These are phyloP conservation scores for Drosophila santomea DNA, from an alignment of 1,140 invertebrate species.

Conservation along the genomic window DNA sequence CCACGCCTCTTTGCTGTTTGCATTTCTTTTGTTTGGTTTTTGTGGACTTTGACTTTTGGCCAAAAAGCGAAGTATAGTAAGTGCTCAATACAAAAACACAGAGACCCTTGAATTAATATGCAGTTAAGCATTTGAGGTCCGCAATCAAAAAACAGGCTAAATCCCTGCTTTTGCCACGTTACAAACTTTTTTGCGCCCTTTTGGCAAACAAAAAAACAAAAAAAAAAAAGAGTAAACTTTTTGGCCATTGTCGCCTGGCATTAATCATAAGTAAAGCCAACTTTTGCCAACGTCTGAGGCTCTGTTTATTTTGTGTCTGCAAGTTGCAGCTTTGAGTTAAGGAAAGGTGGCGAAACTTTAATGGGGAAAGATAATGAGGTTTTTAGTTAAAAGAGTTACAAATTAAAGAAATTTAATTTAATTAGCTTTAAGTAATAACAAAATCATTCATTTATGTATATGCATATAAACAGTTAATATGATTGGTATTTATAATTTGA, in stretches of 20 bases:
- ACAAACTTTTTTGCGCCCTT: constrained; percentile 6
- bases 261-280: constrained; percentile 40
- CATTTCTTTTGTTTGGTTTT: neutral
- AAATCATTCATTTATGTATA: neutral
- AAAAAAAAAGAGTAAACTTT: constrained; percentile 17
- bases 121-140: constrained; percentile 45
- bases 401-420: too few species aligned
- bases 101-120: constrained; percentile 42
- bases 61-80: constrained; percentile 55
- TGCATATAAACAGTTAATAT: neutral
- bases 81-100: constrained; percentile 34
- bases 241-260: constrained; percentile 39
- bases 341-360: neutral
- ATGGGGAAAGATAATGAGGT: neutral
- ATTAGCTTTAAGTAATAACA: too few species aligned
- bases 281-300: constrained; percentile 13
- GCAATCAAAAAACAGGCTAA: constrained; percentile 38
- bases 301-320: constrained; percentile 13
- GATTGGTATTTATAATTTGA: neutral
- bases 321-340: neutral
- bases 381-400: neutral
- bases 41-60: constrained; percentile 55
- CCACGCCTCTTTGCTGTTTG: constrained; percentile 64
- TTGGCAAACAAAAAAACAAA: neutral
- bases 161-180: neutral